Evolutionary conservation across 2,888 invertebrate genomes (phyloP).

Genomic region (Alentia gelatinosa): DNA sequence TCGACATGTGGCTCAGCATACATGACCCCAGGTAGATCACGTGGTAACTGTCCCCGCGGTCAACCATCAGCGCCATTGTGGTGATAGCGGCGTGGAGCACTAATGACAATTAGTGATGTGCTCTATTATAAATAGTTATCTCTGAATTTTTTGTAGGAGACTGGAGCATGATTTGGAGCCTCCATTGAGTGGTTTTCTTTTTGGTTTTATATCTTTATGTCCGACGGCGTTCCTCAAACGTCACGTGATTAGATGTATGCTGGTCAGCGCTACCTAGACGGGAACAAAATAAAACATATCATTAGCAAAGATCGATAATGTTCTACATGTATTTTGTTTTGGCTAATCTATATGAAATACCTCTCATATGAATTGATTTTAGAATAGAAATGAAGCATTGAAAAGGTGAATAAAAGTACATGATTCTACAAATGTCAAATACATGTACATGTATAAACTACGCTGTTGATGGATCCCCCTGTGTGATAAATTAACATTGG

Average conservation of each 20-base stretch:
- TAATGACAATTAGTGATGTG: not conserved
- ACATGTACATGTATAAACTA: too few species aligned
- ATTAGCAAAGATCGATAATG: too few species aligned
- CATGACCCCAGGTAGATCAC: slow-evolving; percentile 97
- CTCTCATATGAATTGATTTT: too few species aligned
- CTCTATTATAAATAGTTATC: not conserved
- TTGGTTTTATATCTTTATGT: not conserved
- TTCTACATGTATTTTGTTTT: too few species aligned
- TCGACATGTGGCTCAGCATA: slow-evolving; percentile 98
- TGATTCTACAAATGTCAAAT: too few species aligned
- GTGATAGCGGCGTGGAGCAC: not conserved
- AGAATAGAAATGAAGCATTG: too few species aligned
- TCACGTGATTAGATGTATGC: not conserved
- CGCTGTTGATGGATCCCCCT: too few species aligned
- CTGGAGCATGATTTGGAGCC: not conserved
- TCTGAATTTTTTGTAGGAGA: not conserved
- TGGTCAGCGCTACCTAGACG: not conserved
- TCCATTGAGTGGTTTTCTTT: not conserved
- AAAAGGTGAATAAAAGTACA: too few species aligned
- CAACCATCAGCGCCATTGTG: slow-evolving; percentile 57
- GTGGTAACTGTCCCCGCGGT: slow-evolving; percentile 81
- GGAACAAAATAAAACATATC: too few species aligned
- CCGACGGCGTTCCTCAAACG: not conserved
- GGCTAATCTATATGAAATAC: too few species aligned
- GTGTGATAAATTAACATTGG: too few species aligned